These are phyloP conservation scores for Chloropsis hardwickii DNA, from an alignment of 2,113 vertebrate genomes.

Conservation along the genomic window DNA sequence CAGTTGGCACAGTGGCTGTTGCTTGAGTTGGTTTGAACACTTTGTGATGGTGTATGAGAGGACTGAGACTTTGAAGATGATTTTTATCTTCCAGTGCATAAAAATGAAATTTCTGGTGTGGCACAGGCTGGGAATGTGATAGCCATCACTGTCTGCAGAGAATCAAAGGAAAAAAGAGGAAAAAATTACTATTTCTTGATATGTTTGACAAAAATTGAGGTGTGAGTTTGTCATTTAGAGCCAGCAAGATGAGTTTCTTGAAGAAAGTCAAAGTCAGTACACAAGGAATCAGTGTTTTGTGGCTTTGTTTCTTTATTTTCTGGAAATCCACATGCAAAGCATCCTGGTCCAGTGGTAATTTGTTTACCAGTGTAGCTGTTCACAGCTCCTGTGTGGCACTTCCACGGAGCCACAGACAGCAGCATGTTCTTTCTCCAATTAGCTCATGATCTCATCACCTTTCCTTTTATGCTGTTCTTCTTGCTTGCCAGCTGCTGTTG, in stretches of 20 bases:
- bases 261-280: background rate
- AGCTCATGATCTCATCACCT: constrained; percentile 53
- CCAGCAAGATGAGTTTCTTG: background rate
- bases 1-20: background rate
- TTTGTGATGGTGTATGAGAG: background rate
- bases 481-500: constrained; percentile 20
- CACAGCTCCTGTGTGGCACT: background rate
- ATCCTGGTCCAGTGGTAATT: background rate
- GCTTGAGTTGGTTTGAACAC: background rate
- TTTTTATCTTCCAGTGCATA: background rate
- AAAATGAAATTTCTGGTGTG: background rate
- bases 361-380: background rate
- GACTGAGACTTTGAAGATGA: background rate
- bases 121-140: background rate
- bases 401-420: background rate
- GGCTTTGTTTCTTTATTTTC: background rate
- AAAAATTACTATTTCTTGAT: background rate
- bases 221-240: background rate
- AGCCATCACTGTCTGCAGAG: background rate
- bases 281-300: background rate
- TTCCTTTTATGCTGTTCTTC: background rate
- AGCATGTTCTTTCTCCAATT: constrained; percentile 3
- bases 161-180: background rate
- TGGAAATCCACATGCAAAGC: background rate
- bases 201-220: background rate